These are phyloP conservation scores for Zaprionus inermis DNA, from an alignment of 1,140 invertebrate genomes.

Conservation along the genomic window DNA sequence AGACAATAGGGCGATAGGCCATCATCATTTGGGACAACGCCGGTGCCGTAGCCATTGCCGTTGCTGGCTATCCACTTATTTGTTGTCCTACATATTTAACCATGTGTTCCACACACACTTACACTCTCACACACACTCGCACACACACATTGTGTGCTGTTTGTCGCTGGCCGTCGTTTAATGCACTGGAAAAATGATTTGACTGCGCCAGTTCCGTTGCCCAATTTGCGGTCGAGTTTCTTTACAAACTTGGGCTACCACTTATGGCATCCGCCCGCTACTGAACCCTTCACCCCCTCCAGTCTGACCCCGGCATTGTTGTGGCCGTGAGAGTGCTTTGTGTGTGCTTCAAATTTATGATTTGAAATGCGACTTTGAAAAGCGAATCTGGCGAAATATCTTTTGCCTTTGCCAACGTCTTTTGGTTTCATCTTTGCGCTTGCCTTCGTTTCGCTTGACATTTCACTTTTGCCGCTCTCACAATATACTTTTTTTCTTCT, in stretches of 20 bases:
- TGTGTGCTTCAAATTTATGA: conserved; percentile 74
- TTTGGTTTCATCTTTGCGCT: conserved; percentile 38
- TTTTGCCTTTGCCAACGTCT: conserved; percentile 28
- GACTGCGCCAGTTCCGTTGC: conserved; percentile 60
- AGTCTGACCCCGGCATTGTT: conserved; percentile 30
- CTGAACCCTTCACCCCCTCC: too few relatives aligned
- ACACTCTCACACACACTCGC: not conserved
- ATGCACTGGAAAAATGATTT: conserved; percentile 82
- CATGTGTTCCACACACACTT: conserved; percentile 38
- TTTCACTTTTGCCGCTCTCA: conserved; percentile 72
- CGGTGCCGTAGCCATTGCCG: conserved; percentile 3
- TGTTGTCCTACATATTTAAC: conserved; percentile 53
- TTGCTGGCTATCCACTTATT: conserved; percentile 33
- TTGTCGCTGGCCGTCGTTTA: conserved; percentile 59
- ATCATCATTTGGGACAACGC: conserved; percentile 51
- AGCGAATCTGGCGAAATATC: conserved; percentile 38
- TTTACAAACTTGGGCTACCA: conserved; percentile 42
- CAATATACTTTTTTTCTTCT: conserved; percentile 53
- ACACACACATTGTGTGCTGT: conserved; percentile 26
- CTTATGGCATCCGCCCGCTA: conserved; percentile 29
- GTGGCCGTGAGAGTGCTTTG: conserved; percentile 2
- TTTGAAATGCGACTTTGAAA: conserved; percentile 78
- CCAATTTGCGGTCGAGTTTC: conserved; percentile 64
- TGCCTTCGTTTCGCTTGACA: conserved; percentile 72
- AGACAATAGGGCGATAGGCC: conserved; percentile 48